A percentile compares a stretch with the other conserved stretches of the same genome.
Conservation (phyloP, 1,140 invertebrate species). For the Drosophila pallidifrons region DNA sequence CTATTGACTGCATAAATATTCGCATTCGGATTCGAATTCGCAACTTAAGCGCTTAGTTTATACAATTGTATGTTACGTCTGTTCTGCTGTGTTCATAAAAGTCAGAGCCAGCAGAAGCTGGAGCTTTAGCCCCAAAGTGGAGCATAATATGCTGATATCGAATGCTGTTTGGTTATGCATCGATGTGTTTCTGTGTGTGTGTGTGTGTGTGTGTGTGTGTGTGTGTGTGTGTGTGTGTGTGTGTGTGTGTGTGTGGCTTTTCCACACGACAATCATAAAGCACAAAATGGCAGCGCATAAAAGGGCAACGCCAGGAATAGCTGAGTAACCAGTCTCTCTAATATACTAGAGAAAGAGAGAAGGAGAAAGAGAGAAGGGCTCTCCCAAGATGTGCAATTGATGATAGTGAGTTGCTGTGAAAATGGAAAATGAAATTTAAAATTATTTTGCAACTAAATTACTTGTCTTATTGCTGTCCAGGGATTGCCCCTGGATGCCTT, state of each 20-base stretch:
- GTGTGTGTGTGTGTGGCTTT: background rate
- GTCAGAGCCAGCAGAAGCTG: background rate
- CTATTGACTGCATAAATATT: slow-evolving; percentile 18
- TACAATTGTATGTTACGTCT: background rate
- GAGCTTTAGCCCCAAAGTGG: background rate
- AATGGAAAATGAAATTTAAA: slow-evolving; percentile 83
- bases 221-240: background rate
- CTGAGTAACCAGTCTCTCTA: background rate
- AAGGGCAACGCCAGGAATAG: slow-evolving; percentile 61
- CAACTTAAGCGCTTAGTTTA: slow-evolving; percentile 13
- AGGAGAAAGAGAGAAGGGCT: too few relatives aligned
- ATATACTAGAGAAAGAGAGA: too few relatives aligned
- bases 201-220: background rate
- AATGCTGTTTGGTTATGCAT: slow-evolving; percentile 42
- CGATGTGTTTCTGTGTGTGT: background rate
- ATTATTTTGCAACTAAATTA: slow-evolving; percentile 83
- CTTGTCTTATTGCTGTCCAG: slow-evolving; percentile 82
- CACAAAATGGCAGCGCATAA: slow-evolving; percentile 69
- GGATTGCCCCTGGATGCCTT: slow-evolving; percentile 54
- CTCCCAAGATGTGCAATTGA: slow-evolving; percentile 68
- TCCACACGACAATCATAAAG: slow-evolving; percentile 57
- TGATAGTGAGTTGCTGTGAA: slow-evolving; percentile 73
- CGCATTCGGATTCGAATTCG: background rate
- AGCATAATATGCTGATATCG: slow-evolving; percentile 40
- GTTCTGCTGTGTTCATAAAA: slow-evolving; percentile 11